phyloP scores from a whole-genome alignment of 2,113 vertebrate genomes.

The Orthonyx spaldingii region DNA sequence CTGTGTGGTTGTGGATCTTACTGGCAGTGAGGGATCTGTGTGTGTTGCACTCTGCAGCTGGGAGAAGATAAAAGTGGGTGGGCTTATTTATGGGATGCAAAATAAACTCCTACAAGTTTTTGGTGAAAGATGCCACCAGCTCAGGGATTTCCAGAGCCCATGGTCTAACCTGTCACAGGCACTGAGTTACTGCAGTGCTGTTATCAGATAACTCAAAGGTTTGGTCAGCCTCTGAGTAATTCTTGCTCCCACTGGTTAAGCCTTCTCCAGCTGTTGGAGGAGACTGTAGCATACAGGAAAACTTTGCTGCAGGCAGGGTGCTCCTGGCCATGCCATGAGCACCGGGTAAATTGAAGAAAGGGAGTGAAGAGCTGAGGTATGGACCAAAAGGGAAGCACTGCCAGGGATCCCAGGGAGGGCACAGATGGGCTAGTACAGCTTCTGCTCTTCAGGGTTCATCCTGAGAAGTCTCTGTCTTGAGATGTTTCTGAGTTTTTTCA shows the following conservation, averaged over 20 bases:
- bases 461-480: background rate
- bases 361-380: background rate
- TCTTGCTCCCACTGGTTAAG: background rate
- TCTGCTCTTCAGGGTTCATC: background rate
- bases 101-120: background rate
- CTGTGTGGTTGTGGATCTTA: background rate
- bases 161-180: background rate
- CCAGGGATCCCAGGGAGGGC: rapidly evolving
- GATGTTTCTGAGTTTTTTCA: background rate
- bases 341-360: rapidly evolving
- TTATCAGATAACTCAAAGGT: background rate
- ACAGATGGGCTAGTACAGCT: background rate
- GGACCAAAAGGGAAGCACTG: background rate
- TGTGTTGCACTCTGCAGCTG: background rate
- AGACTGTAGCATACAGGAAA: background rate
- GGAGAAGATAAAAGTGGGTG: background rate
- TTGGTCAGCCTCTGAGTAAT: background rate
- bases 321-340: background rate
- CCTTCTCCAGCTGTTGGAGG: background rate
- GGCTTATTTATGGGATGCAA: background rate
- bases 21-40: background rate
- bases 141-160: background rate
- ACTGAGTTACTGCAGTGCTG: background rate
- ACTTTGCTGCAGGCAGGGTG: background rate
- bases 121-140: background rate